Evolutionary conservation across 1,140 invertebrate species (phyloP), one percentile per base, ranked within the genome.

Genomic region (Listronotus oregonensis): DNA sequence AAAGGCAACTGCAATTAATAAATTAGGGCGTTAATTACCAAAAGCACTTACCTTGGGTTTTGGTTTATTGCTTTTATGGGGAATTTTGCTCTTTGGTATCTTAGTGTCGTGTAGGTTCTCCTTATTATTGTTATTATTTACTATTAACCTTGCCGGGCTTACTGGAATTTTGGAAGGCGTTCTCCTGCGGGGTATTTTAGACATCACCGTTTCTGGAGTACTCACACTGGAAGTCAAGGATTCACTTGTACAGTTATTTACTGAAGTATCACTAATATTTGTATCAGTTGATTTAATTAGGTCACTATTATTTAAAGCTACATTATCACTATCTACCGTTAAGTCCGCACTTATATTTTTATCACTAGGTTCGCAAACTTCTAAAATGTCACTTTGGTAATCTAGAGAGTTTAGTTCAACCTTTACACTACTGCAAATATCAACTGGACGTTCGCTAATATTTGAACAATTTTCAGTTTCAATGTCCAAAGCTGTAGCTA

Each of bases 191-290:
- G 75, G 77, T 50, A 78, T 78, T 61, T 75, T 75, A 14, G 77
- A 77, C n/a, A 77, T 70, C 11, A 85, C 80, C 71, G 85, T 86
- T 76, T 87, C 85, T 58, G 85, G 83, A 49, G 85, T 86, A 66
- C 84, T 86, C 27, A 83, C 85, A 76, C 85, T 88, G 12, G 87
- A 87, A 34, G 87, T 88, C 66, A 87, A 84, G 7, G 86, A 88
- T 78, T 86, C 84, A 74, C 81, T 85, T 78, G 68, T 73, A 64
- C 62, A 65, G 49, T 72, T 74, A 46, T 67, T 68, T 8, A 47
- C 63, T 6, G 66, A 70, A 52, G 51, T 62, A 37, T 71, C 72
- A 67, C 71, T 69, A 49, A 65, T 50, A 15, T 66, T 64, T 44
- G 66, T 73, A 65, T 72, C 70, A 68, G 68, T 71, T 39, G 72